Evolutionary conservation across 2,888 invertebrate species (phyloP), one percentile per base, ranked within the genome.

Genomic region (Papilio protenor): DNA sequence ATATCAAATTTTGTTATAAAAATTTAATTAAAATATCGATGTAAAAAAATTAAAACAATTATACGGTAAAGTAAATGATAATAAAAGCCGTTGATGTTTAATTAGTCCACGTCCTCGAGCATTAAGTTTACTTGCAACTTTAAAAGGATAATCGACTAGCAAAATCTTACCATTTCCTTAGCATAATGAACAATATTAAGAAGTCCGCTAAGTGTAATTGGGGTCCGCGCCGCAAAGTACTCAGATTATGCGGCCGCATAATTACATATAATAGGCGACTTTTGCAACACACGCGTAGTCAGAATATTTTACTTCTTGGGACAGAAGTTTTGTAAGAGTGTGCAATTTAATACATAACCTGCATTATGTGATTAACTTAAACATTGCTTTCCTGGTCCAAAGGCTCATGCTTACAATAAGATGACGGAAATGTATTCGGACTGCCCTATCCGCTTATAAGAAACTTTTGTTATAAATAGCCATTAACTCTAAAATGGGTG

Each of bases 141-240:
- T 88, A 88, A 86, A 90, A 86, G 87, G 88, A 89, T 90, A 90
- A 91, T 90, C 87, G 85, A 86, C 91, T 88, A 90, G 90, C 86
- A 89, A 91, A 92, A 91, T 90, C 89, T 90, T 89, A 90, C 89
- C 89, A 89, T 92, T 94, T 92, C 90, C 91, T 91, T 89, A 89
- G 85, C 87, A 89, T 92, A 92, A 94, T 93, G 91, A 92, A 93
- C 89, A 91, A 93, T 92, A 93, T 92, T 93, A 92, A 92, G 90
- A 90, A 89, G 85, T 84, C 89, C 87, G 90, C 90, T 91, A 91
- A 91, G 90, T 91, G 87, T 92, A 92, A 93, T 92, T 92, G 91
- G 90, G 88, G 88, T 87, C 87, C 86, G 89, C 87, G 87, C 89
- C 90, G 90, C 90, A 87, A 91, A 92, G 89, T 91, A 90, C 88